Base-by-base conservation (phyloP, 2,888 invertebrate species). In the Yponomeuta malinellus region DNA sequence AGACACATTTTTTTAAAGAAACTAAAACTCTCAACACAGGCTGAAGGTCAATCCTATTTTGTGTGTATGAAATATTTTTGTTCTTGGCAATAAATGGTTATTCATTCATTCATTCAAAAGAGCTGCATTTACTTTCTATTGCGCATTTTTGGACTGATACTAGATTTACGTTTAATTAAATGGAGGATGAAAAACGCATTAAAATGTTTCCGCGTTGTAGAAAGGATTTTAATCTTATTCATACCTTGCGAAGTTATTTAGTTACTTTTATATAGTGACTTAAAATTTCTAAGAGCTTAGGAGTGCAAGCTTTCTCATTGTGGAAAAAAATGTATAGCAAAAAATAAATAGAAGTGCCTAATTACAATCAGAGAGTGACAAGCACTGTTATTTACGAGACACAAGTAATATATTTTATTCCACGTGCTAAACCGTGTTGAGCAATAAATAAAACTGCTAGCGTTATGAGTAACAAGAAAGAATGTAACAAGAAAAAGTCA, bases 101-200 rank as follows among this genome's bases (percentile, higher is more conserved):
- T 23, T 23, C 23, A 23, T 23, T 23, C 23, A 23, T 23, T 23
- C 23, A 23, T 23, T 10, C 29, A 31, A 59, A 69, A 52, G 48
- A 69, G 59, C 59, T 52, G 59, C 3, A 12, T 2, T 31, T 33
- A 6, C 37, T 63, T 64, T 48, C 69, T 59, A 71, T 12, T 69
- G 68, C 65, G 70, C 70, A 69, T 64, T 69, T 69, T 68, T 65
- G 63, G 69, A 52, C 33, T n/a, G 10, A 4, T 31, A 65, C 64
- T 64, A 69, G 48, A 72, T 71, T 72, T 69, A 70, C 67, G 69
- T 71, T 65, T 68, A 70, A 71, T 71, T 71, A 72, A 72, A 69
- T 71, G 23, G 70, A 71, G 70, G 70, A 71, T 67, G 70, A 72
- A 70, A 71, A 33, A 43, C 37, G 43, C 48, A 43, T 68, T n/a